Conservation (phyloP, 1,140 invertebrate genomes). For the Dinoponera quadriceps region DNA sequence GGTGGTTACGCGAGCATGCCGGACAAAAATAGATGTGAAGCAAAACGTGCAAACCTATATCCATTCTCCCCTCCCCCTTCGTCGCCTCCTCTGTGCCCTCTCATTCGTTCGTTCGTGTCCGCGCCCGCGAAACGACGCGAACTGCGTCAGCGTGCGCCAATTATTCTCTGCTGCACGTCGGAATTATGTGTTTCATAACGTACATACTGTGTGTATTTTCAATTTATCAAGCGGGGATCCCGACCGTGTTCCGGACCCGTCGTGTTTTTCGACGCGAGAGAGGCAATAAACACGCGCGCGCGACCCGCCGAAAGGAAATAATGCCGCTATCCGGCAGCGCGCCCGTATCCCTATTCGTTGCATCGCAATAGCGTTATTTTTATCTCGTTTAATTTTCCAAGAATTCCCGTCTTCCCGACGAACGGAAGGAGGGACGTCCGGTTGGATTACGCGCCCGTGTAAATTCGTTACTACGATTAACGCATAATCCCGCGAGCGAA, state of each 20-base stretch:
- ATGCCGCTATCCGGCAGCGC: background rate
- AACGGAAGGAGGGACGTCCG: too few relatives aligned
- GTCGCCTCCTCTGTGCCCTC: background rate
- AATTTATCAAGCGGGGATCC: constrained; percentile 28
- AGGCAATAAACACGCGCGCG: constrained; percentile 7
- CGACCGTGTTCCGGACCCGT: background rate
- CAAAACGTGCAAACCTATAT: constrained; percentile 70
- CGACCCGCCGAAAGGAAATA: background rate
- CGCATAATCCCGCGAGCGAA: too few relatives aligned
- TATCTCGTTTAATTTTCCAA: background rate
- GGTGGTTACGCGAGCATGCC: constrained; percentile 78
- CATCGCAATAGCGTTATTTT: constrained; percentile 17
- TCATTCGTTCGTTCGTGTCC: background rate
- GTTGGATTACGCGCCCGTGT: too few relatives aligned
- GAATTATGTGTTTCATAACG: constrained; percentile 54
- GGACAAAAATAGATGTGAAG: constrained; percentile 76
- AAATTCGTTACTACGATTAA: too few relatives aligned
- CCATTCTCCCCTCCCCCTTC: background rate
- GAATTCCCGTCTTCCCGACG: too few relatives aligned
- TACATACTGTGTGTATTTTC: constrained; percentile 30
- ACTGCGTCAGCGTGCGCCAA: constrained; percentile 68
- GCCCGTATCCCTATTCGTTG: background rate
- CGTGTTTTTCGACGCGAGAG: constrained; percentile 5
- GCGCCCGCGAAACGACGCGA: constrained; percentile 10
- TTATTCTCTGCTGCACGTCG: constrained; percentile 68